Conservation (phyloP, 2,797 vertebrate genomes). For the Champsocephalus esox region DNA sequence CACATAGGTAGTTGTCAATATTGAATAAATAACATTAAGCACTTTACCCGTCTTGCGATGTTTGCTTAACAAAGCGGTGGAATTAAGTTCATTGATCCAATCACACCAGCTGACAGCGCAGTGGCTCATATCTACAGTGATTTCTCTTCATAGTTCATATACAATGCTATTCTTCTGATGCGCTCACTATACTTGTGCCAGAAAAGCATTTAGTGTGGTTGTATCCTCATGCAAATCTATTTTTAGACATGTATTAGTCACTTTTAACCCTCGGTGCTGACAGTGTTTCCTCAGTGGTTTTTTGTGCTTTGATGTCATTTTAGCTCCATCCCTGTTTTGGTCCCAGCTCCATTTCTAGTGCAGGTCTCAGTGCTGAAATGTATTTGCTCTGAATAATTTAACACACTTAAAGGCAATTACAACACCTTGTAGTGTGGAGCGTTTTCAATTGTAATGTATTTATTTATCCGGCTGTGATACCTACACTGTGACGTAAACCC, state of each 20-base stretch:
- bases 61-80: slow-evolving; percentile 42
- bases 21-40: slow-evolving; percentile 42
- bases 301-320: slow-evolving; percentile 55
- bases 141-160: neutral
- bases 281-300: slow-evolving; percentile 37
- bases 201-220: slow-evolving; percentile 26
- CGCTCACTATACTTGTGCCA: neutral
- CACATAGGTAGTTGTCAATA: slow-evolving; percentile 35
- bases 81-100: slow-evolving; percentile 63
- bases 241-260: slow-evolving; percentile 2
- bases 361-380: slow-evolving; percentile 33
- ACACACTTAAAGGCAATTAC: slow-evolving; percentile 46
- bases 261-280: slow-evolving; percentile 23
- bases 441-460: slow-evolving; percentile 5
- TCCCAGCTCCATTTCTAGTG: slow-evolving; percentile 28
- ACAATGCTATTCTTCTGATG: neutral
- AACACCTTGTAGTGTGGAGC: slow-evolving; percentile 37
- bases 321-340: slow-evolving; percentile 35
- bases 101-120: slow-evolving; percentile 17
- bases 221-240: neutral
- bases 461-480: slow-evolving; percentile 5
- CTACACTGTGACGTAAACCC: neutral
- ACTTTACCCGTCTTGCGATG: neutral
- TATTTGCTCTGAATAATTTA: slow-evolving; percentile 61
- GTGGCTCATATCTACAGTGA: neutral